Evolutionary conservation across 1,140 invertebrate species (phyloP), one percentile per base, ranked within the genome.

Genomic region (Panagrolaimus sp.): DNA sequence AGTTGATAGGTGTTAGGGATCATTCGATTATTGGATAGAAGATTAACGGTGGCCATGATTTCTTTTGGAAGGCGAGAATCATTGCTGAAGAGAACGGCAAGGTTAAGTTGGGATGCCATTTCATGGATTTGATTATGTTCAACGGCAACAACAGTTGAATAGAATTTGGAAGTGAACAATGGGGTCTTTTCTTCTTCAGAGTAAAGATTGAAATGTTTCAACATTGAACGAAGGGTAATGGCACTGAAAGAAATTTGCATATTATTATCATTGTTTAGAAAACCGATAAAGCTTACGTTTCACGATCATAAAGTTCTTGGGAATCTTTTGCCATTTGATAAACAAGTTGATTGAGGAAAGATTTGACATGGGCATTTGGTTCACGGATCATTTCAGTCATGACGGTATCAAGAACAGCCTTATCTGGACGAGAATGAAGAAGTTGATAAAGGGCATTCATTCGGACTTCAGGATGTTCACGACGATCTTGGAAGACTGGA

Each of bases 391-490:
- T 71, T 4, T 64, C 71, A 6, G 69, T 65, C 24, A 73, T 75
- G 43, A 83, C 71, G 68, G 69, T 71, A 55, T 77, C 64, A 12
- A 80, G 65, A 26, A 76, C 38, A 15, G 63, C 45, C 28, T 68
- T 65, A 12, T 69, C 43, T 32, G 80, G 80, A 9, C 65, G 55
- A 62, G 72, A 72, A 1, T 67, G 52, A 26, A 74, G 58, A 43
- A 77, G 62, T 24, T 78, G 65, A 0, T 69, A 43, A 65, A 80
- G 77, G 12, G 81, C 73, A 28, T 71, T 73, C 48, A 83, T 78
- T 14, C 83, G 74, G 38, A 83, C 63, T 45, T 79, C 76, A n/a
- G 74, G 73, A 26, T 48, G 24, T 58, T 82, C 83, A 43, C 46
- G 63, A 6, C 24, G 45, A 63, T 83, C 72, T 28, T 76, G 71